These are phyloP conservation scores for Drosophila nigrodunni DNA, from an alignment of 1,140 invertebrate species.

Conservation along the genomic window DNA sequence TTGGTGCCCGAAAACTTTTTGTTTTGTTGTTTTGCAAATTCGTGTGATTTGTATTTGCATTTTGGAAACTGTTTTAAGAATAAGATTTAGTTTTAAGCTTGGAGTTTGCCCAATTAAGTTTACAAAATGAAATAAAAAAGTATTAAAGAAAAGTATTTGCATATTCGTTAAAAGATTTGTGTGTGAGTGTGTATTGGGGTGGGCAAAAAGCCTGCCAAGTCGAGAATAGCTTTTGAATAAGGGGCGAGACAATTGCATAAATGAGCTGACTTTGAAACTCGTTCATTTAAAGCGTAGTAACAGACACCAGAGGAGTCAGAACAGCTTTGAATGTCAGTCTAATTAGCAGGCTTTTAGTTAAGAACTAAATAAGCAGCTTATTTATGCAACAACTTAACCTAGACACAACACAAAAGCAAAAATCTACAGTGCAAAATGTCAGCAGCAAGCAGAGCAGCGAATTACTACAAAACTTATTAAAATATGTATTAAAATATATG, in stretches of 20 bases:
- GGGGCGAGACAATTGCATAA: conserved; percentile 74
- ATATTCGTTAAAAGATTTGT: conserved; percentile 69
- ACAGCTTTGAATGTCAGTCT: conserved; percentile 17
- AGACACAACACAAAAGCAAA: conserved; percentile 47
- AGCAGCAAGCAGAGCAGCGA: too few relatives aligned
- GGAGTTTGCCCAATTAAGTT: conserved; percentile 51
- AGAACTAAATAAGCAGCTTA: conserved; percentile 26
- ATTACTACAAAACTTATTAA: neutral
- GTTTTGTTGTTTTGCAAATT: conserved; percentile 30
- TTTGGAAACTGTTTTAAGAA: conserved; percentile 53
- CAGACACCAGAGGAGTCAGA: neutral
- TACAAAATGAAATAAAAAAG: conserved; percentile 47
- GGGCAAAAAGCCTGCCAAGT: conserved; percentile 85
- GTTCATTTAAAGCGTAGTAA: conserved; percentile 14
- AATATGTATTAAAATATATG: conserved; percentile 6
- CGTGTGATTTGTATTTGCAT: conserved; percentile 60
- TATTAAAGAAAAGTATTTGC: conserved; percentile 40
- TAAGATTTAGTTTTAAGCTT: conserved; percentile 26
- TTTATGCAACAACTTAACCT: conserved; percentile 67
- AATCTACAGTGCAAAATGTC: conserved; percentile 24
- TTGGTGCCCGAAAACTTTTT: conserved; percentile 59
- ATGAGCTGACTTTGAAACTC: conserved; percentile 44
- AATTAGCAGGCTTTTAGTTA: neutral
- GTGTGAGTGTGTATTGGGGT: conserved; percentile 18
- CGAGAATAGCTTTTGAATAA: conserved; percentile 80